These are phyloP conservation scores for Mustela nigripes DNA, from an alignment of 2,113 vertebrate species.

Conservation along the genomic window DNA sequence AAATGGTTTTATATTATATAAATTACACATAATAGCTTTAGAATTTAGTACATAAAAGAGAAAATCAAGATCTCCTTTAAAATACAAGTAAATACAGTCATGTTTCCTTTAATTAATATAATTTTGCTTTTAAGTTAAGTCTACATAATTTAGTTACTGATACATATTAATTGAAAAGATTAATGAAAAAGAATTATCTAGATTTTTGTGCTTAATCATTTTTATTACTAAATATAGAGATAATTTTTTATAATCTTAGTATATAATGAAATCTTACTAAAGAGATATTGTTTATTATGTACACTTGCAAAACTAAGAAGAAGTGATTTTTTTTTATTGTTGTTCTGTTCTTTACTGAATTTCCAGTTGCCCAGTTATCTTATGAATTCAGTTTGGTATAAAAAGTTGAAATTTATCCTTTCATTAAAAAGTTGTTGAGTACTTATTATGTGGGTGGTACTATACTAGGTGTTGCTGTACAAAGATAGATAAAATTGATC, in stretches of 20 bases:
- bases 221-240: background rate
- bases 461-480: background rate
- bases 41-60: background rate
- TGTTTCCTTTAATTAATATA: background rate
- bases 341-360: slow-evolving; percentile 31
- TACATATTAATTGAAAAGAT: slow-evolving; percentile 16
- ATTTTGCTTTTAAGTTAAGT: slow-evolving; percentile 44
- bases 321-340: background rate
- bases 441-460: background rate
- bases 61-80: slow-evolving; percentile 39
- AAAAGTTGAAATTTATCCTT: slow-evolving; percentile 6
- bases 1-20: background rate
- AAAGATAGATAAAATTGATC: background rate
- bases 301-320: slow-evolving; percentile 13
- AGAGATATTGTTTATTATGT: slow-evolving; percentile 14
- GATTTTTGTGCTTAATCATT: slow-evolving; percentile 13
- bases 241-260: slow-evolving; percentile 31
- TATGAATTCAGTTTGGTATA: background rate
- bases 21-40: background rate
- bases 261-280: slow-evolving; percentile 8
- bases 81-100: slow-evolving; percentile 16
- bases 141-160: slow-evolving; percentile 1
- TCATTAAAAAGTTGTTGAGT: background rate
- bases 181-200: background rate
- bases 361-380: background rate